phyloP scores from a whole-genome alignment of 1,140 invertebrate species.

The Triops cancriformis region DNA sequence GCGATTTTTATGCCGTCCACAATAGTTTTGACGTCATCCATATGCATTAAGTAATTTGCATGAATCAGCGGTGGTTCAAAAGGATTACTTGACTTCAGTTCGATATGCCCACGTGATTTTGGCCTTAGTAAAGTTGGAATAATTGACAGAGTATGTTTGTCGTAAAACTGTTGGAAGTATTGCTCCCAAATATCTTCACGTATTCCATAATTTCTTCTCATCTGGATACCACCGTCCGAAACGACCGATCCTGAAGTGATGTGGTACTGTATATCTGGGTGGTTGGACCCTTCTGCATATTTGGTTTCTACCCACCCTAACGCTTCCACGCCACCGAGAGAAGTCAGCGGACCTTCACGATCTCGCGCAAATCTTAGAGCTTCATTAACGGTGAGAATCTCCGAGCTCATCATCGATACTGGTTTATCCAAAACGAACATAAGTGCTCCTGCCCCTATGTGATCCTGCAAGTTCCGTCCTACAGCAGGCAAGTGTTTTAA shows the following conservation, averaged over 20 bases:
- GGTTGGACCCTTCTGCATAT: slow-evolving; percentile 49
- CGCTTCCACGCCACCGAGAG: slow-evolving; percentile 57
- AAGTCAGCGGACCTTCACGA: slow-evolving; percentile 51
- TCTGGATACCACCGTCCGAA: slow-evolving; percentile 61
- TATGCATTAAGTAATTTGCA: slow-evolving; percentile 39
- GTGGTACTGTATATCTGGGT: slow-evolving; percentile 69
- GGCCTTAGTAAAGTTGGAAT: slow-evolving; percentile 37
- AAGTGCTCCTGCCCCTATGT: slow-evolving; percentile 70
- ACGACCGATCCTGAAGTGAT: slow-evolving; percentile 58
- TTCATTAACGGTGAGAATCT: slow-evolving; percentile 65
- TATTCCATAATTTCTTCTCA: slow-evolving; percentile 39
- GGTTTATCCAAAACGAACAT: slow-evolving; percentile 74
- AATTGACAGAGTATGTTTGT: slow-evolving; percentile 54
- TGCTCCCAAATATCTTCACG: slow-evolving; percentile 54
- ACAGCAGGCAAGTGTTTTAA: slow-evolving; percentile 42
- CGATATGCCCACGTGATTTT: slow-evolving; percentile 35
- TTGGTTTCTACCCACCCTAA: slow-evolving; percentile 67
- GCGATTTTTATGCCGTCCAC: slow-evolving; percentile 54
- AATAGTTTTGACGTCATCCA: slow-evolving; percentile 34
- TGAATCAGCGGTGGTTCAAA: slow-evolving; percentile 43
- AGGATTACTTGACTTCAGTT: slow-evolving; percentile 39
- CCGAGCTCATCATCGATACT: slow-evolving; percentile 61
- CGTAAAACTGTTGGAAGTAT: slow-evolving; percentile 58
- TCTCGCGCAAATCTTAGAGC: slow-evolving; percentile 64
- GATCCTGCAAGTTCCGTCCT: slow-evolving; percentile 56